Evolutionary conservation across 1,140 invertebrate species (phyloP).

Genomic region (Panagrolaimus sp.): DNA sequence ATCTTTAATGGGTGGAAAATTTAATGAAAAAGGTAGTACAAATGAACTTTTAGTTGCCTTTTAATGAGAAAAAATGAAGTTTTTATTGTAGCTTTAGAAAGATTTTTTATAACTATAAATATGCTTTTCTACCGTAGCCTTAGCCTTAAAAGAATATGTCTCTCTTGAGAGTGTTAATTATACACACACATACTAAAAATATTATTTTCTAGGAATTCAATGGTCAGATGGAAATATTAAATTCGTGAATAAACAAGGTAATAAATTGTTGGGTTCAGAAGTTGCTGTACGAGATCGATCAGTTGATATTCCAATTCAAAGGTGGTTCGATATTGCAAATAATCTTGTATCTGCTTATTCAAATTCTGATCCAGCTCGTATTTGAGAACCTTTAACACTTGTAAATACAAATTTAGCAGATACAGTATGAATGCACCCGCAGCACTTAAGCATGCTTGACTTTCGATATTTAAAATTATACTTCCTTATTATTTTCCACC

Average conservation of each 20-base stretch:
- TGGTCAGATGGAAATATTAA: slow-evolving; percentile 45
- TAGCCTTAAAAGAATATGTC: no score
- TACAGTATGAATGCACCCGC: no score
- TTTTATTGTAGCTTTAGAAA: neutral
- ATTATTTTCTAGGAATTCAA: slow-evolving; percentile 31
- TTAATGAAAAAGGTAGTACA: slow-evolving; percentile 36
- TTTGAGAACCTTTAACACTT: no score
- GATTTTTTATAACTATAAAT: neutral
- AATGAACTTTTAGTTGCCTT: no score
- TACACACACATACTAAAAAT: no score
- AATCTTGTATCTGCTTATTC: slow-evolving; percentile 25
- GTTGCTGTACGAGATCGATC: slow-evolving; percentile 41
- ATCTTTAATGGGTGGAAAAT: slow-evolving; percentile 34
- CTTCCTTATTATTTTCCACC: no score
- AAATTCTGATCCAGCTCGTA: neutral
- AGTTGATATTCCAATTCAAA: slow-evolving; percentile 38
- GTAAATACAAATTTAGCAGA: no score
- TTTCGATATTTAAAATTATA: no score
- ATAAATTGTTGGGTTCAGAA: slow-evolving; percentile 39
- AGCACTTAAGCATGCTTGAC: no score
- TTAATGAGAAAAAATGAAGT: no score
- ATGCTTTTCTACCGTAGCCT: neutral
- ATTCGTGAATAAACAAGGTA: slow-evolving; percentile 41
- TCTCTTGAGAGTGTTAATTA: no score
- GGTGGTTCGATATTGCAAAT: slow-evolving; percentile 30